Conservation (phyloP, 1,140 invertebrate genomes). For the Pseudomyrmex gracilis region DNA sequence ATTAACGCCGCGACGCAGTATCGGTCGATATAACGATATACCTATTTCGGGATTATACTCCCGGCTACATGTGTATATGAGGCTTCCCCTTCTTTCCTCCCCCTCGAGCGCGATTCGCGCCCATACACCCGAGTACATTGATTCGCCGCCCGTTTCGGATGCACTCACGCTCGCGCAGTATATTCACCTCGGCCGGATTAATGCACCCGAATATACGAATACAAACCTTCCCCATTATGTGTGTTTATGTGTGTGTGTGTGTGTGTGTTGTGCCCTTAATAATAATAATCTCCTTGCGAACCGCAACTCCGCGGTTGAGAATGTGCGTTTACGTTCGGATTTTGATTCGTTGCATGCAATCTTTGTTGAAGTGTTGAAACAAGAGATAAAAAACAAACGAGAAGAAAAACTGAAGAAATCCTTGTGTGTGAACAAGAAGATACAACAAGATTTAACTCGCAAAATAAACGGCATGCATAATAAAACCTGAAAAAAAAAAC, state of each 20-base stretch:
- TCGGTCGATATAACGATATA: slow-evolving; percentile 35
- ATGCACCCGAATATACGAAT: background rate
- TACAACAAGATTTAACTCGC: slow-evolving; percentile 27
- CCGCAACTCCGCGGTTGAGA: background rate
- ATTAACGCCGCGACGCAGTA: slow-evolving; percentile 49
- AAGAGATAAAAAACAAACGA: background rate
- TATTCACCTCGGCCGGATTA: slow-evolving; percentile 24
- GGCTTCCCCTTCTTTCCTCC: too few relatives aligned
- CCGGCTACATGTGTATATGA: background rate
- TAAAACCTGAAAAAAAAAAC: slow-evolving; percentile 51
- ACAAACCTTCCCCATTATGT: background rate
- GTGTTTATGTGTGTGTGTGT: background rate
- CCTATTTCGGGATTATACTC: slow-evolving; percentile 47
- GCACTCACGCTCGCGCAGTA: background rate
- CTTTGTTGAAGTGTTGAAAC: slow-evolving; percentile 2
- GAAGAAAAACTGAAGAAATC: background rate
- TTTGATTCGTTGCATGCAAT: slow-evolving; percentile 5
- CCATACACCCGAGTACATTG: slow-evolving; percentile 16
- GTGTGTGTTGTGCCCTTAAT: slow-evolving; percentile 22
- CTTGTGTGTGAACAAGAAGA: background rate
- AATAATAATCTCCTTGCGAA: slow-evolving; percentile 29
- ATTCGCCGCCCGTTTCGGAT: slow-evolving; percentile 11
- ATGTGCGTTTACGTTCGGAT: background rate
- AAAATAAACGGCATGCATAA: slow-evolving; percentile 66
- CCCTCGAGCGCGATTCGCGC: background rate